These are phyloP conservation scores for Orchesellides sinensis DNA, from an alignment of 2,888 invertebrate species.

Conservation along the genomic window DNA sequence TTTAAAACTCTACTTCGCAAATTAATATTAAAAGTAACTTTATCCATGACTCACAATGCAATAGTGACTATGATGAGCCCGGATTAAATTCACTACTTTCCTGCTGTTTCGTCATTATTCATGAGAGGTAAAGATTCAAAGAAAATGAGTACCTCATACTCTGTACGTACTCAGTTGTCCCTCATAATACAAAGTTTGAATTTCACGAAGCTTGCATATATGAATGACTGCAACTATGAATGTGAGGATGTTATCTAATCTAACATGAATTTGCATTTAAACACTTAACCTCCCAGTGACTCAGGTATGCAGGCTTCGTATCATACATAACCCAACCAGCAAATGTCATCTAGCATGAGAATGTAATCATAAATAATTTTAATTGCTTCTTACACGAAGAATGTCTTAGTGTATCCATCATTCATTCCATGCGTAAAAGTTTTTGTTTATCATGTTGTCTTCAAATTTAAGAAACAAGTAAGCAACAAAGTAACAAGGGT, in stretches of 20 bases:
- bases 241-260: constrained; percentile 14
- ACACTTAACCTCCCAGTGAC: constrained; percentile 32
- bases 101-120: constrained; percentile 3
- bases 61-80: not conserved
- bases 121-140: not conserved
- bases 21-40: not conserved
- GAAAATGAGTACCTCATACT: not conserved
- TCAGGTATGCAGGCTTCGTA: constrained; percentile 8
- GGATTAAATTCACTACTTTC: not conserved
- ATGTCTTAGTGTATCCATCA: not conserved
- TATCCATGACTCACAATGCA: constrained; percentile 2
- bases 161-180: not conserved
- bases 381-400: constrained; percentile 38
- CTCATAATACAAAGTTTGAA: not conserved
- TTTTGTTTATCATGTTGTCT: too few species aligned
- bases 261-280: constrained; percentile 40
- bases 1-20: not conserved
- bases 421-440: too few species aligned
- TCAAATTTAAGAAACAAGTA: too few species aligned
- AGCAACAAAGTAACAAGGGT: too few species aligned
- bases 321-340: not conserved
- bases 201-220: too few species aligned
- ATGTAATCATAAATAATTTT: constrained; percentile 46
- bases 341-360: not conserved
- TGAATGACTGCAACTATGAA: not conserved